Percentiles rank a stretch among this genome's conserved stretches.
Evolutionary conservation across 2,113 vertebrate genomes (phyloP).

Genomic region (Centrocercus urophasianus): DNA sequence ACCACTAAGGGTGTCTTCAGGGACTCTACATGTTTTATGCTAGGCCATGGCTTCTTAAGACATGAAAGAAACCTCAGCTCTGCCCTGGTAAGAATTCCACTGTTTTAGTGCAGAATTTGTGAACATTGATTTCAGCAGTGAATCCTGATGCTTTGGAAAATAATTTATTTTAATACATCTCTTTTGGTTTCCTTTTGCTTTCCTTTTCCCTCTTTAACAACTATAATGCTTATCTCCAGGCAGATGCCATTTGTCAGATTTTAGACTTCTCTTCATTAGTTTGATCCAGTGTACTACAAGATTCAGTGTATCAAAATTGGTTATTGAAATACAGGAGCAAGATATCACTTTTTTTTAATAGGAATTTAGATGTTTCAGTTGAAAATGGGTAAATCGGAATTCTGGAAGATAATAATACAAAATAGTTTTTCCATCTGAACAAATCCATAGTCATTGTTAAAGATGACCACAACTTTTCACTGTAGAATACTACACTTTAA

Average conservation of each 20-base stretch:
- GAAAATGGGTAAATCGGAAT: not conserved
- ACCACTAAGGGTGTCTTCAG: not conserved
- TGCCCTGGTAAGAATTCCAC: not conserved
- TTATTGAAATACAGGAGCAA: not conserved
- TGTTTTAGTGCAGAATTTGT: not conserved
- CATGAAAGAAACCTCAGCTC: not conserved
- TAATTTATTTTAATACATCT: not conserved
- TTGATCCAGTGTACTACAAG: not conserved
- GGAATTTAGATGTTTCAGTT: not conserved
- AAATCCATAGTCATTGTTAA: not conserved
- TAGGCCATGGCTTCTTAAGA: not conserved
- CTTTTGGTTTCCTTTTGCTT: not conserved
- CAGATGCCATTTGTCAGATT: not conserved
- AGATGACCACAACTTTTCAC: not conserved
- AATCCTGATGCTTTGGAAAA: not conserved
- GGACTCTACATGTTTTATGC: not conserved
- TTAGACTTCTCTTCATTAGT: not conserved
- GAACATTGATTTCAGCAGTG: not conserved
- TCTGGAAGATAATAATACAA: not conserved
- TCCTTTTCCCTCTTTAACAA: not conserved
- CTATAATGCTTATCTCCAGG: not conserved
- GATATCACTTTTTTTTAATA: not conserved
- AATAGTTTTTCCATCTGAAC: not conserved
- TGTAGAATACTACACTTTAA: not conserved
- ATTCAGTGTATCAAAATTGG: not conserved